Evolutionary conservation across 2,113 vertebrate genomes (phyloP).

Genomic region (Phylloscopus trochiloides): DNA sequence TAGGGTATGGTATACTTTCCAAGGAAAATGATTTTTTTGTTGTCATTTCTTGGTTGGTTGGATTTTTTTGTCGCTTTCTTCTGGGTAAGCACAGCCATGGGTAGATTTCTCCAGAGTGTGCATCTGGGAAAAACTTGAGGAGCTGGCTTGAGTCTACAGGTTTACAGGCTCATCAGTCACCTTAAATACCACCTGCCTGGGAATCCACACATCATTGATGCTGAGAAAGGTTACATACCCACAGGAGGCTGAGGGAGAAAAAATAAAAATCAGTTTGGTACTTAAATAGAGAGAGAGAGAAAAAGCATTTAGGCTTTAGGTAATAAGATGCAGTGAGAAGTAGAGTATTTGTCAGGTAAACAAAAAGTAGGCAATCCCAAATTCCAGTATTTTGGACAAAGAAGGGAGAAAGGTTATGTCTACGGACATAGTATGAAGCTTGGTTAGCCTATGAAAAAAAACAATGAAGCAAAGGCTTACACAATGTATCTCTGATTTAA

Average conservation of each 20-base stretch:
- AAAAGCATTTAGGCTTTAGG: neutral
- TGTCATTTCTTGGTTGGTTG: neutral
- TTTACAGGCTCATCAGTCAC: neutral
- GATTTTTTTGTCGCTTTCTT: neutral
- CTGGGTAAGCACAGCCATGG: neutral
- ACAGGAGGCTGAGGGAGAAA: neutral
- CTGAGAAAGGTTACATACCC: neutral
- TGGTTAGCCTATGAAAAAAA: neutral
- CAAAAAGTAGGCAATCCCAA: neutral
- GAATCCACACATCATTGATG: neutral
- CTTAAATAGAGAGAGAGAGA: neutral
- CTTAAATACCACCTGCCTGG: neutral
- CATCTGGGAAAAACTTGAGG: neutral
- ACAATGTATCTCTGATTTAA: neutral
- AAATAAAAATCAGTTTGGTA: neutral
- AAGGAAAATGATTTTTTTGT: neutral
- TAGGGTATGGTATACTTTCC: neutral
- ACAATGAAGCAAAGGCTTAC: neutral
- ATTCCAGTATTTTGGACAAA: neutral
- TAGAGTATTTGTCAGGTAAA: neutral
- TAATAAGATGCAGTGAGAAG: neutral
- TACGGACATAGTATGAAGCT: neutral
- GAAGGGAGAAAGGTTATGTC: neutral
- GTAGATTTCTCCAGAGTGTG: neutral
- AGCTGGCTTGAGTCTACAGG: neutral